Evolutionary conservation across 2,888 invertebrate species (phyloP).

Genomic region (Calephelis perditalis): DNA sequence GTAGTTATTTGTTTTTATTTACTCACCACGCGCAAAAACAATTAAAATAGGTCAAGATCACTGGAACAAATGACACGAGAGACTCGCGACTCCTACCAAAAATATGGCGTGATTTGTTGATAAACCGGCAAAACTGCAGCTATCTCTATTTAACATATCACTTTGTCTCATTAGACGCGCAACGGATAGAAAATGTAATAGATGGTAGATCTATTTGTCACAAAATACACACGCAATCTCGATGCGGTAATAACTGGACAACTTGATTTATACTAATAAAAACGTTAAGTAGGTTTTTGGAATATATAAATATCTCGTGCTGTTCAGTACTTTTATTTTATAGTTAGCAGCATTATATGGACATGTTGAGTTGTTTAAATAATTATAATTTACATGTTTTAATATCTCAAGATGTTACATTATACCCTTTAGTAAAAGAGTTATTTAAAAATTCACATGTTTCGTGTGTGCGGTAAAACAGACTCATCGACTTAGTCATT

Average conservation of each 20-base stretch:
- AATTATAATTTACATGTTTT: slow-evolving; percentile 18
- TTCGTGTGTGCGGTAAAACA: slow-evolving; percentile 17
- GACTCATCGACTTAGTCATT: slow-evolving; percentile 15
- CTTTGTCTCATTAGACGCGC: background rate
- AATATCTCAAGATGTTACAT: slow-evolving; percentile 18
- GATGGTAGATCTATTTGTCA: background rate
- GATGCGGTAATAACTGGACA: too few species aligned
- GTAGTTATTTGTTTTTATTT: slow-evolving; percentile 4
- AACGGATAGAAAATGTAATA: too few species aligned
- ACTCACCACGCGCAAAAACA: background rate
- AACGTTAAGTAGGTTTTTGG: too few species aligned
- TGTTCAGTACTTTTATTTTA: slow-evolving; percentile 14
- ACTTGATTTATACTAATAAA: too few species aligned
- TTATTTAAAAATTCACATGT: slow-evolving; percentile 19
- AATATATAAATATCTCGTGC: too few species aligned
- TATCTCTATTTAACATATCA: slow-evolving; percentile 1
- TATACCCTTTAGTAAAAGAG: slow-evolving; percentile 17
- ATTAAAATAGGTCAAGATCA: background rate
- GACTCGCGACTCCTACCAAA: background rate
- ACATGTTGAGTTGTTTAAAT: slow-evolving; percentile 18
- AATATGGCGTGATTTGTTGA: background rate
- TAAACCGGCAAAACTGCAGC: background rate
- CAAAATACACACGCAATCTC: too few species aligned
- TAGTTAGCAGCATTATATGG: slow-evolving; percentile 17
- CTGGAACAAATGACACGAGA: background rate